These are phyloP conservation scores for Eilema depressum DNA, from an alignment of 2,888 invertebrate species.

Conservation along the genomic window DNA sequence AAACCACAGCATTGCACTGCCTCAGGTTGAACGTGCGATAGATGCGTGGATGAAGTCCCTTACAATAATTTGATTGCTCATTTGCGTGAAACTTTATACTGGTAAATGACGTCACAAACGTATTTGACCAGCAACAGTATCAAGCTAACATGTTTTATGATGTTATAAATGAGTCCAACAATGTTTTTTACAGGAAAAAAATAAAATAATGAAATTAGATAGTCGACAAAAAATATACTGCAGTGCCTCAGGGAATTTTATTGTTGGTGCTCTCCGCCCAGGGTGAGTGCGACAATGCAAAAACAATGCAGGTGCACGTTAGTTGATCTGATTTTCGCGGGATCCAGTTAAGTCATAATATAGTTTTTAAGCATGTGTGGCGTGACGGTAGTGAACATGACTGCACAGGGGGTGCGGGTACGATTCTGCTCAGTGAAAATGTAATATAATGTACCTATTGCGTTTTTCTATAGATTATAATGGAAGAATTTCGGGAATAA, in stretches of 20 bases:
- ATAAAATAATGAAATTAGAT: constrained; percentile 7
- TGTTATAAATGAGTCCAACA: neutral
- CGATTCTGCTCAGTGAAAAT: too few relatives aligned
- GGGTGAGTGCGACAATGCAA: neutral
- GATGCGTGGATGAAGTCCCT: too few relatives aligned
- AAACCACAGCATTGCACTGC: too few relatives aligned
- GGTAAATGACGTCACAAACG: neutral
- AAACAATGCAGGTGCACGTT: neutral
- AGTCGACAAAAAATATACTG: constrained; percentile 23
- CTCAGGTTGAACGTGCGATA: too few relatives aligned
- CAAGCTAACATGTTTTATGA: constrained; percentile 1
- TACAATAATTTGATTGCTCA: neutral
- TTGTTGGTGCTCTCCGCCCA: neutral
- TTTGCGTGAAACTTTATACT: neutral
- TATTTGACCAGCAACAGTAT: neutral
- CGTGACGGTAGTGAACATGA: too few relatives aligned
- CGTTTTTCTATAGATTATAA: too few relatives aligned
- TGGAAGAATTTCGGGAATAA: too few relatives aligned
- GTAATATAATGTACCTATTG: too few relatives aligned
- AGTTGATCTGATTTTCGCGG: too few relatives aligned
- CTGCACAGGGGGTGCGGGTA: too few relatives aligned
- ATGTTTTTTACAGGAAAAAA: neutral
- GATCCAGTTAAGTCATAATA: too few relatives aligned
- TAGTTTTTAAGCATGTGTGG: too few relatives aligned
- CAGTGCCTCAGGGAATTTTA: constrained; percentile 18